These are phyloP conservation scores for Rhinichthys klamathensis DNA, from an alignment of 2,113 vertebrate genomes.

Conservation along the genomic window DNA sequence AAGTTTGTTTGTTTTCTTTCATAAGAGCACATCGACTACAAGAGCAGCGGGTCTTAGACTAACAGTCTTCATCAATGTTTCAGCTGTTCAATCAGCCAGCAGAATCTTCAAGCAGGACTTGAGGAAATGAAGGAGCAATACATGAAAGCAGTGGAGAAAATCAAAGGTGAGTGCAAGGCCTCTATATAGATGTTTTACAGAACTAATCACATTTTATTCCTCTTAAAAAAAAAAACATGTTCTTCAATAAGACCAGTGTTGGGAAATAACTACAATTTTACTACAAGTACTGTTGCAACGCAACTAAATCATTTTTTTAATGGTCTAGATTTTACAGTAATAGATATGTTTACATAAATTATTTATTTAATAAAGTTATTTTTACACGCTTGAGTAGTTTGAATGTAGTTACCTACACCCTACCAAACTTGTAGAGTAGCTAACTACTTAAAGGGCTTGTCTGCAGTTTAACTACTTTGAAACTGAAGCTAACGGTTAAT, in stretches of 20 bases:
- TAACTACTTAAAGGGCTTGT: neutral
- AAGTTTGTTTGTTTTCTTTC: conserved; percentile 7
- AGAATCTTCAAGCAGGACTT: conserved; percentile 77
- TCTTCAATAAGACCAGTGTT: neutral
- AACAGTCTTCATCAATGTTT: neutral
- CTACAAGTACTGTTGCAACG: neutral
- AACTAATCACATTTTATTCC: neutral
- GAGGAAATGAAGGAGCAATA: conserved; percentile 94
- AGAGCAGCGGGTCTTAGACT: neutral
- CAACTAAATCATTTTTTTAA: too few species aligned
- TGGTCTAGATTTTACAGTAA: too few species aligned
- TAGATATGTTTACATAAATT: neutral
- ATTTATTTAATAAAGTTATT: neutral
- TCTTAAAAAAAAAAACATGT: neutral
- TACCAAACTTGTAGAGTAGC: neutral
- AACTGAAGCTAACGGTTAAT: neutral
- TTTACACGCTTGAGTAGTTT: neutral
- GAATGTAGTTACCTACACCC: neutral
- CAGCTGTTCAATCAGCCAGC: conserved; percentile 62
- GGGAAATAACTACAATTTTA: neutral
- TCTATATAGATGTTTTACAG: neutral
- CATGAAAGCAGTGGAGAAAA: conserved; percentile 87
- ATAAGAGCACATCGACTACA: neutral
- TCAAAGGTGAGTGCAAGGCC: conserved; percentile 79
- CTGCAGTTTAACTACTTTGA: neutral